Base-by-base conservation (phyloP, 2,888 invertebrate genomes). In the Allacma fusca region DNA sequence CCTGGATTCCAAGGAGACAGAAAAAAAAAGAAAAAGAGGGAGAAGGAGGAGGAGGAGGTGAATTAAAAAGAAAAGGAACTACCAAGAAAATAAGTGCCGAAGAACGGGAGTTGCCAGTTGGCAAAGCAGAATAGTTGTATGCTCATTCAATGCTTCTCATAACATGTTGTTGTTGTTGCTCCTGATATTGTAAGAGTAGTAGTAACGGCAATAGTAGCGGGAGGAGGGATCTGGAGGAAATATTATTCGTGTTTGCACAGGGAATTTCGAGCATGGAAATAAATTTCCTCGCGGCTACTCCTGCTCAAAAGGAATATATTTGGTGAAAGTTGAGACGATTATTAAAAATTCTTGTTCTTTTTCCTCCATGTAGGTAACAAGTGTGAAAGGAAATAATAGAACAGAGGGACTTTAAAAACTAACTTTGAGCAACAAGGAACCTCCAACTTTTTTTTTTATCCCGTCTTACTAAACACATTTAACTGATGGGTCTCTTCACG, bases 41-140 rank as follows among this genome's bases (percentile, higher is more conserved):
- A 62, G 62, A 4, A 26, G n/a, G 68, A 34, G 40, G 43, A 43
- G 40, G 26, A 70, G 50, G 34, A 43, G 43, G 68, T 68, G 40
- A 68, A 68, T 28, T 34, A 68, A 34, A 43, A 43, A 68, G 29
- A 68, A 43, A 43, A 40, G 57, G 21, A 70, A 43, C 21, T 40
- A 71, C 44, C 44, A 28, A 71, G 29, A 57, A 59, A 57, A 71
- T 59, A 71, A 71, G 71, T 71, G 71, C 24, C 29, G 44, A 71
- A 57, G 71, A 71, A 71, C 34, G 71, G 71, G 26, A 71, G 71
- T 71, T 71, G 71, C 71, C 71, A 71, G 57, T 71, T 71, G 71
- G 71, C 71, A 71, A 71, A 71, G 24, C n/a, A 62, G 23, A 62
- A 62, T 62, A 5, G 7, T 24, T 62, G 62, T 26, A 21, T 62